Percentiles rank a stretch among this genome's conserved stretches.
Evolutionary conservation across 2,888 invertebrate genomes (phyloP).

Genomic region (Pseudococcus jackbeardsleyi): DNA sequence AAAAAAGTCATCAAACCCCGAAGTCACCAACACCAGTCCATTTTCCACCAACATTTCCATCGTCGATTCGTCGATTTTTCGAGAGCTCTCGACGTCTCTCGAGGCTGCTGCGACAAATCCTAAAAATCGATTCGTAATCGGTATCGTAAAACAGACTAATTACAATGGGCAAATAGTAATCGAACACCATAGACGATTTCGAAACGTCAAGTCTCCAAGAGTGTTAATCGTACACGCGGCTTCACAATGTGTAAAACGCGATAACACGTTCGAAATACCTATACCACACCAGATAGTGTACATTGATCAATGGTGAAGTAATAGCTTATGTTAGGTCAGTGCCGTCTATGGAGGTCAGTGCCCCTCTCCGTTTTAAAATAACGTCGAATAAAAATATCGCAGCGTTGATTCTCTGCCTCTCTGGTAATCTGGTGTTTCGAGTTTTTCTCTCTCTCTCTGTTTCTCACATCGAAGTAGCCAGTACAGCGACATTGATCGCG

Average conservation of each 20-base stretch:
- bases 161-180: neutral
- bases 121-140: neutral
- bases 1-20: too few species aligned
- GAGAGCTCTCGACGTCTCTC: neutral
- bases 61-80: too few species aligned
- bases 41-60: too few species aligned
- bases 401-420: neutral
- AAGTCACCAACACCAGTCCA: too few species aligned
- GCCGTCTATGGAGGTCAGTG: slow-evolving; percentile 56
- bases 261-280: slow-evolving; percentile 38
- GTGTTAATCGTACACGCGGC: slow-evolving; percentile 8
- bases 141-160: neutral
- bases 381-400: slow-evolving; percentile 49
- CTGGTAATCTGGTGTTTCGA: slow-evolving; percentile 1
- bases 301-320: slow-evolving; percentile 49
- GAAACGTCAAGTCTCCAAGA: neutral
- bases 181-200: neutral
- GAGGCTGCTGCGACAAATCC: neutral
- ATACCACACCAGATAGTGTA: slow-evolving; percentile 23
- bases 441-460: neutral
- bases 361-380: slow-evolving; percentile 56
- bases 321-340: slow-evolving; percentile 57
- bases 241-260: neutral
- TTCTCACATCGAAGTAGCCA: neutral
- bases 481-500: slow-evolving; percentile 37